Percentiles rank a stretch among this genome's conserved stretches.
Conservation (phyloP, 2,113 vertebrate genomes). For the Synodontis membranacea region DNA sequence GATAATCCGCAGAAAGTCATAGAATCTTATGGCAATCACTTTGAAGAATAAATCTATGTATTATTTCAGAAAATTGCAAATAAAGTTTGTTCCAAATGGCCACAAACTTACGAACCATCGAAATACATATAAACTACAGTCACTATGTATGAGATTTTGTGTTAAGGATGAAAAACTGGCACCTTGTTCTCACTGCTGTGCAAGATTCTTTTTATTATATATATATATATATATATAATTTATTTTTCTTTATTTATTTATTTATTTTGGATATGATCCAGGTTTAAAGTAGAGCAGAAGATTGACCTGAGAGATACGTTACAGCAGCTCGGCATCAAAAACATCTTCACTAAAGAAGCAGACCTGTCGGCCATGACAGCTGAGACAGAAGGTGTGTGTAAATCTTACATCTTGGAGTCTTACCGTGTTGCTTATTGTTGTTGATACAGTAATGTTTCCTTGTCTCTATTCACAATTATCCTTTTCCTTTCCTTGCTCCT, state of each 20-base stretch:
- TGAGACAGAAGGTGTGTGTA: constrained; percentile 63
- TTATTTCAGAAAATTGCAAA: too few relatives aligned
- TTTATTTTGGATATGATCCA: constrained; percentile 50
- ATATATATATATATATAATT: too few relatives aligned
- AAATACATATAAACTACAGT: not conserved
- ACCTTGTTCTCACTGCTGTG: not conserved
- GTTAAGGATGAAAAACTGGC: not conserved
- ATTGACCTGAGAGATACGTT: constrained; percentile 86
- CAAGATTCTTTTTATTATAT: too few relatives aligned
- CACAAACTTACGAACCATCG: too few relatives aligned
- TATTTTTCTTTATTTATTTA: not conserved
- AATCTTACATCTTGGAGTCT: too few relatives aligned
- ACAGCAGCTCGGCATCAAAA: constrained; percentile 86
- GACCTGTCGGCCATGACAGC: constrained; percentile 93
- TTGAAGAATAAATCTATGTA: too few relatives aligned
- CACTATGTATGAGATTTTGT: not conserved
- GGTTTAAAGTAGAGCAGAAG: constrained; percentile 94
- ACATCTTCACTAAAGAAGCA: constrained; percentile 84
- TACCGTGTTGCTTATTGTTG: not conserved
- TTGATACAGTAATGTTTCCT: not conserved
- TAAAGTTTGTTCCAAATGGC: too few relatives aligned
- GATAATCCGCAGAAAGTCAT: too few relatives aligned
- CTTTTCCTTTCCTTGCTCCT: not conserved
- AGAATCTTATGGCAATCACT: too few relatives aligned
- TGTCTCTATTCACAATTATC: not conserved